phyloP scores from a whole-genome alignment of 2,797 vertebrate genomes.

The Pangasius krempfi region DNA sequence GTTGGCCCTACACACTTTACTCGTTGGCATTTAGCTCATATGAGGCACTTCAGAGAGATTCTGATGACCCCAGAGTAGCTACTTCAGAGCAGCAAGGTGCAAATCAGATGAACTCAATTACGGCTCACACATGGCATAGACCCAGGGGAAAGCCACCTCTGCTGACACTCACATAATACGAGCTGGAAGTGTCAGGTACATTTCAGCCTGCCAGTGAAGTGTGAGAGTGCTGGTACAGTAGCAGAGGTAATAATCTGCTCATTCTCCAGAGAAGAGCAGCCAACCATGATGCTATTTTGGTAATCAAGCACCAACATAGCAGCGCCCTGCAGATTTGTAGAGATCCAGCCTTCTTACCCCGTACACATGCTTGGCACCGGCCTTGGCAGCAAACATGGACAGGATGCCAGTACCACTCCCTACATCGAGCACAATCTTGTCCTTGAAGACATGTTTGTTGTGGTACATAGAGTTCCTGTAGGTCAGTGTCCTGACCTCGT shows the following conservation, averaged over 20 bases:
- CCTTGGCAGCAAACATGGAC: conserved; percentile 98
- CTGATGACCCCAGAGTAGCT: conserved; percentile 46
- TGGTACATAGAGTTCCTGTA: conserved; percentile 99
- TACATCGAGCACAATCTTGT: conserved; percentile 95
- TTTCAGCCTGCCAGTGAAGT: conserved; percentile 15
- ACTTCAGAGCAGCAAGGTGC: conserved; percentile 40
- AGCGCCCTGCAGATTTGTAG: conserved; percentile 36
- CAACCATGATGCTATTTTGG: conserved; percentile 50
- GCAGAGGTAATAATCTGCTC: conserved; percentile 18
- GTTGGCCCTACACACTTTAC: conserved; percentile 16
- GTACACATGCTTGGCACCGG: conserved; percentile 95
- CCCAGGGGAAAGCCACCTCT: neutral
- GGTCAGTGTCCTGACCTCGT: conserved; percentile 94
- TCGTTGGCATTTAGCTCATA: conserved; percentile 46
- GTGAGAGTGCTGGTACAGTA: conserved; percentile 12
- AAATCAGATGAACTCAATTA: conserved; percentile 49
- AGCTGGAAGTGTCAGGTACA: conserved; percentile 22
- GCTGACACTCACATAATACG: conserved; percentile 24
- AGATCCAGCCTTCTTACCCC: conserved; percentile 78
- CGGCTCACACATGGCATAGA: conserved; percentile 19
- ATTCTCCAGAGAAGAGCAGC: conserved; percentile 34
- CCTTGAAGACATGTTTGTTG: conserved; percentile 98
- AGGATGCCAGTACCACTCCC: conserved; percentile 97
- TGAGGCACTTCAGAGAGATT: conserved; percentile 34
- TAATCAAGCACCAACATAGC: conserved; percentile 26